Conservation (phyloP, 2,113 vertebrate genomes). For the Gymnocephalus cernua region DNA sequence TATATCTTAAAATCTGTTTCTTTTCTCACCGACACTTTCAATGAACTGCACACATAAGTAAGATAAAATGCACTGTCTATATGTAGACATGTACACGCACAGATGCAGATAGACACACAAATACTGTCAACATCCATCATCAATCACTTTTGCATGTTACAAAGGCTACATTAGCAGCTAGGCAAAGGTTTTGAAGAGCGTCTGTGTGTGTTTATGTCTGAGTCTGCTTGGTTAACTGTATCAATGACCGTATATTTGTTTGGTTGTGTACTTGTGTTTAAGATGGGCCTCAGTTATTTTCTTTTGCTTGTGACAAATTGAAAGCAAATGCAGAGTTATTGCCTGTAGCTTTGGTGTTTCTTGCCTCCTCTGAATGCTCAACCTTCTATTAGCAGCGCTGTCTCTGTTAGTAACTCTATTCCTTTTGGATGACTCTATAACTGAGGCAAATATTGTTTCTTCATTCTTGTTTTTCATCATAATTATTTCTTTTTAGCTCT, state of each 20-base stretch:
- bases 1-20: neutral
- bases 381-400: constrained; percentile 42
- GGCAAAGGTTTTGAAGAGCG: neutral
- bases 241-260: neutral
- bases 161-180: neutral
- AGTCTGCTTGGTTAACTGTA: constrained; percentile 12
- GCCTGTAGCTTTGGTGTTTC: constrained; percentile 40
- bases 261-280: neutral
- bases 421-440: constrained; percentile 40
- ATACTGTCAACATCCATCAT: neutral
- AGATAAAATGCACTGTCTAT: neutral
- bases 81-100: neutral
- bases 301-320: constrained; percentile 54
- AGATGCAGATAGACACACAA: neutral
- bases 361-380: constrained; percentile 39
- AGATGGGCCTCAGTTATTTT: constrained; percentile 39
- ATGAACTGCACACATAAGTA: neutral
- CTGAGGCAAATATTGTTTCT: constrained; percentile 21
- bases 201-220: neutral
- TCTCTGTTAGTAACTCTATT: constrained; percentile 49
- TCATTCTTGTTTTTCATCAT: constrained; percentile 22
- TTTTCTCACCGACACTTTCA: neutral
- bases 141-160: neutral
- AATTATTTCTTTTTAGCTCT: constrained; percentile 27
- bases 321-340: constrained; percentile 54